Percentiles rank a stretch among this genome's conserved stretches.
Evolutionary conservation across 1,140 invertebrate species (phyloP).

Genomic region (Calephelis nemesis): DNA sequence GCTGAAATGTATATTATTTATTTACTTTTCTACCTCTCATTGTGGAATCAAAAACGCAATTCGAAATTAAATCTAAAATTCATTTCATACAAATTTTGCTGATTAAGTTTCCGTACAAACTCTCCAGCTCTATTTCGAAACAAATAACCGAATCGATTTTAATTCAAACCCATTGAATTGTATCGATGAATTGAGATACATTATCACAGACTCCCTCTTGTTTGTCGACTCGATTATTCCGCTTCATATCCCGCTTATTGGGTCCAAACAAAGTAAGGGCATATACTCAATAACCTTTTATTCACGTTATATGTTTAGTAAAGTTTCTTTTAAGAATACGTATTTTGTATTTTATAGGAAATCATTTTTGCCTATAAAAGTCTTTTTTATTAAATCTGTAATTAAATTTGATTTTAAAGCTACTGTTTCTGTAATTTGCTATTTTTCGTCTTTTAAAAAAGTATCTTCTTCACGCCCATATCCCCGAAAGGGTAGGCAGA

Average conservation of each 20-base stretch:
- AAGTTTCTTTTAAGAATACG: neutral
- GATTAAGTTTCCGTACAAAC: neutral
- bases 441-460: too few relatives aligned
- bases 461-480: too few relatives aligned
- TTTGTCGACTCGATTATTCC: slow-evolving; percentile 75
- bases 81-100: neutral
- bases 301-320: neutral
- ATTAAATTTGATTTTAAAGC: too few relatives aligned
- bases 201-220: slow-evolving; percentile 59
- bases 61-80: too few relatives aligned
- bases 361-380: too few relatives aligned
- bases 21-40: too few relatives aligned
- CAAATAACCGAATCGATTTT: slow-evolving; percentile 42
- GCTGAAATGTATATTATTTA: too few relatives aligned
- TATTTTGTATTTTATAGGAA: too few relatives aligned
- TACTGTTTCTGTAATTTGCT: too few relatives aligned
- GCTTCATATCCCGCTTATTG: slow-evolving; percentile 69
- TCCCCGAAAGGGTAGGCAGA: too few relatives aligned
- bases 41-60: too few relatives aligned
- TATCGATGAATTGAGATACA: slow-evolving; percentile 53
- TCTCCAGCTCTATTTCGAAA: neutral
- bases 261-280: slow-evolving; percentile 49
- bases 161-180: slow-evolving; percentile 55
- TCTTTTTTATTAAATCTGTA: too few relatives aligned
- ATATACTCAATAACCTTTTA: slow-evolving; percentile 24